Evolutionary conservation across 2,113 vertebrate genomes (phyloP).

Genomic region (Xiphorhynchus elegans): DNA sequence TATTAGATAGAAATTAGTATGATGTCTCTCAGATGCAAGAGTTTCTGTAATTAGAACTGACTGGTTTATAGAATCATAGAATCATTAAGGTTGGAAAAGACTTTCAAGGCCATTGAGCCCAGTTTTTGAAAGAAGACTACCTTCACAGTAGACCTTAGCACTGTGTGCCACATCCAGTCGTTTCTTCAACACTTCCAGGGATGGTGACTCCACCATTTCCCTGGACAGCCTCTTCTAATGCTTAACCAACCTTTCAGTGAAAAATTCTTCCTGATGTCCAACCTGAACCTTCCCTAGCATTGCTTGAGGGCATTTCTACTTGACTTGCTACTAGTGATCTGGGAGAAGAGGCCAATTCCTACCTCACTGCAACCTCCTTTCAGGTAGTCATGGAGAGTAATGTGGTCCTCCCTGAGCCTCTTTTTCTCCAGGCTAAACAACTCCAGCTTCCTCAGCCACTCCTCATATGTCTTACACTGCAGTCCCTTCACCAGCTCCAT

Average conservation of each 20-base stretch:
- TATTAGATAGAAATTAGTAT: background rate
- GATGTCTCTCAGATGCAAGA: background rate
- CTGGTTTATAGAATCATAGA: background rate
- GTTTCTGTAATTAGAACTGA: background rate
- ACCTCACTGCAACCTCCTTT: background rate
- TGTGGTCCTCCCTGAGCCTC: background rate
- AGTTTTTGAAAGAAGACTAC: background rate
- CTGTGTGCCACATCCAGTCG: too few species aligned
- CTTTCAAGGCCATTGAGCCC: background rate
- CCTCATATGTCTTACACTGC: background rate
- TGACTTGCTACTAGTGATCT: too few species aligned
- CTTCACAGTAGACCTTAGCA: background rate
- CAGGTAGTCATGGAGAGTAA: background rate
- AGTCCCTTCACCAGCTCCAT: rapidly evolving
- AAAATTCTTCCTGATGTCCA: background rate
- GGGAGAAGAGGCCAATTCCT: background rate
- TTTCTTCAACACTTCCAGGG: background rate
- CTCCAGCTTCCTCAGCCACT: background rate
- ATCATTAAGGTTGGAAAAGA: background rate
- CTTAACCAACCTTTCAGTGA: background rate
- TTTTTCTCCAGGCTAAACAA: background rate
- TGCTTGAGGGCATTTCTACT: background rate
- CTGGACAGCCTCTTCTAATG: background rate
- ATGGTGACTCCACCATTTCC: background rate
- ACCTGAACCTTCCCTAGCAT: background rate